Percentiles rank a stretch among this genome's conserved stretches.
phyloP scores from a whole-genome alignment of 2,888 invertebrate genomes.

The Aphodius granarius region DNA sequence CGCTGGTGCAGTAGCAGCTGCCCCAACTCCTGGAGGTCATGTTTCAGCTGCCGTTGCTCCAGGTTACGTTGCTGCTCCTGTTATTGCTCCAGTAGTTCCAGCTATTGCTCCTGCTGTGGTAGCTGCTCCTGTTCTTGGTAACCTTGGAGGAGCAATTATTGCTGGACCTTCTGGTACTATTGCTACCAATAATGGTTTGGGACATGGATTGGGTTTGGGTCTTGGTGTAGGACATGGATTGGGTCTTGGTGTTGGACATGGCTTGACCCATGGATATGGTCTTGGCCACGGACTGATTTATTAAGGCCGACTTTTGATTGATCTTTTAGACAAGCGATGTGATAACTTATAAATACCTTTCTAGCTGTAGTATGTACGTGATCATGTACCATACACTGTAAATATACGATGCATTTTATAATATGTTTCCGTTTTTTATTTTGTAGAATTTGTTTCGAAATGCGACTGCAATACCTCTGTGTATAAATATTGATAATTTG shows the following conservation, averaged over 20 bases:
- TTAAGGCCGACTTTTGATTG: not conserved
- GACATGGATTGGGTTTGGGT: slow-evolving; percentile 17
- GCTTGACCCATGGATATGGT: slow-evolving; percentile 6
- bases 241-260: slow-evolving; percentile 12
- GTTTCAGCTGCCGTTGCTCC: slow-evolving; percentile 37
- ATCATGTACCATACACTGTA: not conserved
- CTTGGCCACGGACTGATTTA: slow-evolving; percentile 13
- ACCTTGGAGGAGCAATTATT: slow-evolving; percentile 21
- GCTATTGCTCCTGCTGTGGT: slow-evolving; percentile 17
- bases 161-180: slow-evolving; percentile 28
- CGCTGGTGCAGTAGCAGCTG: slow-evolving; percentile 34
- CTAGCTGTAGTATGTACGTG: not conserved
- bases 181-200: slow-evolving; percentile 19
- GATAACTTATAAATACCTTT: not conserved
- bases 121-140: slow-evolving; percentile 15
- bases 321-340: not conserved
- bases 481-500: not conserved
- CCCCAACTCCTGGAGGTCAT: slow-evolving; percentile 36
- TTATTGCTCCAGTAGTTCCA: slow-evolving; percentile 21
- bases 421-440: not conserved
- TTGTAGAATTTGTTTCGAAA: not conserved
- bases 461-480: not conserved
- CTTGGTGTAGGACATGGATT: slow-evolving; percentile 8
- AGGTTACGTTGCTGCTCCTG: slow-evolving; percentile 31
- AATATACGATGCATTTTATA: not conserved